Percentiles rank a stretch among this genome's conserved stretches.
Evolutionary conservation across 1,140 invertebrate species (phyloP).

Genomic region (Sitobion miscanthi): DNA sequence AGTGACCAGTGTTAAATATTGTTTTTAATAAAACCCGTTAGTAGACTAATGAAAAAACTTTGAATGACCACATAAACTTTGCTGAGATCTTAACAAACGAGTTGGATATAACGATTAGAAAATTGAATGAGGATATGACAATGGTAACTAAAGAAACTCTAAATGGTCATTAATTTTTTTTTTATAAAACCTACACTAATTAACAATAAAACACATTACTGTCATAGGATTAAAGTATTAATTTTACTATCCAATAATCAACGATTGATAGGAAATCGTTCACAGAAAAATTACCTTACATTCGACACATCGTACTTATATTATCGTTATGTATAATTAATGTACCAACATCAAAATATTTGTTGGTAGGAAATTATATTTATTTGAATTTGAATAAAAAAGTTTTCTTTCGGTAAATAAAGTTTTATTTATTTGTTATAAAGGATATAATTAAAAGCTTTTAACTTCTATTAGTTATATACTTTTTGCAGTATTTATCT

Average conservation of each 20-base stretch:
- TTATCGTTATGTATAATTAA: background rate
- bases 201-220: background rate
- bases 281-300: background rate
- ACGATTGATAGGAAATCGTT: background rate
- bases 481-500: background rate
- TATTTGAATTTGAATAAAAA: background rate
- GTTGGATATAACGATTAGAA: background rate
- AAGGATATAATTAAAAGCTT: background rate
- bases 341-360: background rate
- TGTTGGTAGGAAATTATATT: background rate
- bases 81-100: background rate
- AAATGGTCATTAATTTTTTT: background rate
- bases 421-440: background rate
- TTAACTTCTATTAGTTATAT: background rate
- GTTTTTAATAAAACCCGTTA: constrained; percentile 20
- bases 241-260: background rate
- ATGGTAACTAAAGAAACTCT: background rate
- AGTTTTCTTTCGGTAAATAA: background rate
- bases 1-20: constrained; percentile 11
- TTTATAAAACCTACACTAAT: background rate
- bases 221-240: background rate
- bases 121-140: background rate
- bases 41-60: constrained; percentile 49
- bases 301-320: background rate
- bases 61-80: constrained; percentile 1